These are phyloP conservation scores for Oreonectes daqikongensis DNA, from an alignment of 2,797 vertebrate genomes.

Conservation along the genomic window DNA sequence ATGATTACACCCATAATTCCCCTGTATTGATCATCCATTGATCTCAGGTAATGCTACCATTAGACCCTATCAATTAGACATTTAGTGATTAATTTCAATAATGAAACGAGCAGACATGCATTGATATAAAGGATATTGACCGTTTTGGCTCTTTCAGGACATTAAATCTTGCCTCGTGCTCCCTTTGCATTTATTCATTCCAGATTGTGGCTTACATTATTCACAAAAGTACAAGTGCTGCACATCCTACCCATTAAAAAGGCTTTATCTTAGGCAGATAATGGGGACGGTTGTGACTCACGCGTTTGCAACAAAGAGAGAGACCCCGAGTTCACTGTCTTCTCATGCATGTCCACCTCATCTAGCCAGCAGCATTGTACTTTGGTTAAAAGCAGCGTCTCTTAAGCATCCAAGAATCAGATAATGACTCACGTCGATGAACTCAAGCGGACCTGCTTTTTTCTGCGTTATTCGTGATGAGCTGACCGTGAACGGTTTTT, in stretches of 20 bases:
- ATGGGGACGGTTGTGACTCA: constrained; percentile 50
- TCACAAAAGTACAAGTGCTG: constrained; percentile 42
- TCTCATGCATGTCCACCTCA: constrained; percentile 14
- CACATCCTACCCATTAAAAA: constrained; percentile 45
- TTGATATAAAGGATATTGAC: constrained; percentile 52
- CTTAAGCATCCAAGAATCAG: constrained; percentile 38
- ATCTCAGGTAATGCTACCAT: constrained; percentile 54
- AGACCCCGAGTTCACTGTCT: constrained; percentile 42
- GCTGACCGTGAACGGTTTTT: background rate
- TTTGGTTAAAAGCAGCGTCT: constrained; percentile 32
- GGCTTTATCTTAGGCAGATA: constrained; percentile 33
- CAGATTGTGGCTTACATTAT: constrained; percentile 21
- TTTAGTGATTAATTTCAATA: constrained; percentile 51
- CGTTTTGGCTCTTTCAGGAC: constrained; percentile 30
- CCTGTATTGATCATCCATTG: constrained; percentile 40
- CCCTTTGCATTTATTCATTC: constrained; percentile 35
- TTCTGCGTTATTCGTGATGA: background rate
- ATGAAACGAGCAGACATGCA: constrained; percentile 45
- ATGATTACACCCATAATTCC: constrained; percentile 39
- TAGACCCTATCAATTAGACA: constrained; percentile 48
- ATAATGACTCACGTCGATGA: constrained; percentile 18
- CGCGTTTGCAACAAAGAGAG: constrained; percentile 42
- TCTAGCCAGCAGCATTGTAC: constrained; percentile 9
- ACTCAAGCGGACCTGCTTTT: background rate
- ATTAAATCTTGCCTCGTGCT: constrained; percentile 30